Evolutionary conservation across 2,113 vertebrate genomes (phyloP), one percentile per base, ranked within the genome.

Genomic region (Carassius auratus): DNA sequence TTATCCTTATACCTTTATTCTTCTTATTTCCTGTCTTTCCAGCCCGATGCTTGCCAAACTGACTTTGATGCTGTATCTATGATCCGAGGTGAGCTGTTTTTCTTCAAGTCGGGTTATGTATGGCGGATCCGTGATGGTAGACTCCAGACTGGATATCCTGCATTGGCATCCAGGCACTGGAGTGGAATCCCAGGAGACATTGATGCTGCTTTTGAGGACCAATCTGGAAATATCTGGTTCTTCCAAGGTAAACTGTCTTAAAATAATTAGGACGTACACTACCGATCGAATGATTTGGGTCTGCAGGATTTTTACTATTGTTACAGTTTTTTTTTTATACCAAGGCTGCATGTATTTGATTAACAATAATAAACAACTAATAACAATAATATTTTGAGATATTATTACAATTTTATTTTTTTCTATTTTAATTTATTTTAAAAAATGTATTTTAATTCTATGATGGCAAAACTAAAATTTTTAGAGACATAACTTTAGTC

Each of bases 21-120:
- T 45, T 3, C 8, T 50, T 36, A 4, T 23, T n/a, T 68, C 15
- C 9, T 12, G 17, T 38, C 3, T 57, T 42, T 23, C 12, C 73
- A 96, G 96, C 97, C 97, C 0, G 92, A 98, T 0, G 95, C 93
- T 80, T 99, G 98, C 0, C 91, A 94, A 83, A 94, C 95, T 0
- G 93, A 96, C 69, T 99, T 99, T 0, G 97, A 98, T 0, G 97
- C 98, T 0, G 96, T 94, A 0, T 95, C 98, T 14, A 95, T 96
- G 94, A 99, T 99, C 91, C 96, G 98, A 0, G 98, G 98, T 0
- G 98, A 99, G 93, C 96, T 99, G 71, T 99, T 99, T 94, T 99
- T 99, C 93, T 99, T 99, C 90, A 95, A 96, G 90, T 94, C 95
- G 0, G 91, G 95, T 74, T 99, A 95, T 0, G 97, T 98, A 57